phyloP scores from a whole-genome alignment of 2,888 invertebrate species.

The Hemithea aestivaria region DNA sequence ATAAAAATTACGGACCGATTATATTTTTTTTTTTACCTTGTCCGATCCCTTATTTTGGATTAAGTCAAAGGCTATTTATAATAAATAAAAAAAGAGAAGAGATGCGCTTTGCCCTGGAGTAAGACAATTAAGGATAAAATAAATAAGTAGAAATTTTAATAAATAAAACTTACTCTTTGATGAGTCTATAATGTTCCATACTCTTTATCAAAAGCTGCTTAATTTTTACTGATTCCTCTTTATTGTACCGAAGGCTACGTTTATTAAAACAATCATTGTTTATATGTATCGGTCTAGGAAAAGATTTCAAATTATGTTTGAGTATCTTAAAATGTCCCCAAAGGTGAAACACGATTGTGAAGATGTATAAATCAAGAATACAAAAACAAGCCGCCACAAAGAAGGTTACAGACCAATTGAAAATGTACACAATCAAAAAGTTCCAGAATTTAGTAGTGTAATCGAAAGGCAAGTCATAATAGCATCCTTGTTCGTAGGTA shows the following conservation, averaged over 20 bases:
- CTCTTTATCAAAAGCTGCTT: conserved; percentile 1
- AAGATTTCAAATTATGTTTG: neutral
- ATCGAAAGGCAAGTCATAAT: conserved; percentile 5
- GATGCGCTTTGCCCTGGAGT: no score
- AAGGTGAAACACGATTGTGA: conserved; percentile 1
- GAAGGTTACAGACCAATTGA: neutral
- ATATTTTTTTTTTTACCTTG: no score
- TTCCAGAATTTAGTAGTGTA: conserved; percentile 1
- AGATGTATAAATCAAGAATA: neutral
- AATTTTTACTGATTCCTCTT: conserved; percentile 2
- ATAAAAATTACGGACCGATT: no score
- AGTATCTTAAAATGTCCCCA: conserved; percentile 9
- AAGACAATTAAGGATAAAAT: no score
- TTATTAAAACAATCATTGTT: neutral
- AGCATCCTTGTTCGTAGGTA: neutral
- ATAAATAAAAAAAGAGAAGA: no score
- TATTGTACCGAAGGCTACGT: neutral
- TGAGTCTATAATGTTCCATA: conserved; percentile 3
- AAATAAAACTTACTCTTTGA: conserved; percentile 2
- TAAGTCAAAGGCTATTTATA: no score
- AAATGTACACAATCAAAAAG: neutral
- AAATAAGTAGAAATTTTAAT: no score
- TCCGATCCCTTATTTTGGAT: no score
- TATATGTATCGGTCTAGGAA: conserved; percentile 4
- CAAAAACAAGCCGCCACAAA: neutral